Percentiles rank a stretch among this genome's conserved stretches.
phyloP scores from a whole-genome alignment of 2,888 invertebrate genomes.

The Sipha maydis region DNA sequence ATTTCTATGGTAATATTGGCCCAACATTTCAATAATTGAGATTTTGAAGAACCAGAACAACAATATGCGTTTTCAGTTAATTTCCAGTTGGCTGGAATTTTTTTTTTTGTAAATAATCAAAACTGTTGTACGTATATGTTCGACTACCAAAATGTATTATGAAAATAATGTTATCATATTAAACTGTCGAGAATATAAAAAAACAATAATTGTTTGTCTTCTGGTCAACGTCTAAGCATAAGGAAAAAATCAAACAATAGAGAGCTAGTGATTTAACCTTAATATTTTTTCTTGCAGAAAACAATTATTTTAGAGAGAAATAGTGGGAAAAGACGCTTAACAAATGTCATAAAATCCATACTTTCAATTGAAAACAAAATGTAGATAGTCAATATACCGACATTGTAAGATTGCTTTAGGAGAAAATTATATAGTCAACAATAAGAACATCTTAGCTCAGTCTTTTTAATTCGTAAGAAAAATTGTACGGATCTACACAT shows the following conservation, averaged over 20 bases:
- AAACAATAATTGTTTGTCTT: neutral
- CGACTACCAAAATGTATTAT: too few species aligned
- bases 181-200: neutral
- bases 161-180: too few species aligned
- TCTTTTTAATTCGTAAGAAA: neutral
- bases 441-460: neutral
- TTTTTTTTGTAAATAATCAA: too few species aligned
- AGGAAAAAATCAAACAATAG: neutral
- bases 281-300: too few species aligned
- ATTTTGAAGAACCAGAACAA: too few species aligned
- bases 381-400: neutral
- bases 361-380: neutral
- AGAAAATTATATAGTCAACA: neutral
- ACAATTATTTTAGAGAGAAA: too few species aligned
- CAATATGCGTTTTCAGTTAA: too few species aligned
- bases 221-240: neutral
- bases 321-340: neutral
- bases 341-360: neutral
- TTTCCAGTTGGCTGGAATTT: too few species aligned
- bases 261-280: neutral
- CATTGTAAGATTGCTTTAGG: neutral
- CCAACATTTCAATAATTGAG: too few species aligned
- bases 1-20: too few species aligned
- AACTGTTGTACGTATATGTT: too few species aligned
- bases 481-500: neutral